These are phyloP conservation scores for Tuta absoluta DNA, from an alignment of 2,888 invertebrate genomes.

Conservation along the genomic window DNA sequence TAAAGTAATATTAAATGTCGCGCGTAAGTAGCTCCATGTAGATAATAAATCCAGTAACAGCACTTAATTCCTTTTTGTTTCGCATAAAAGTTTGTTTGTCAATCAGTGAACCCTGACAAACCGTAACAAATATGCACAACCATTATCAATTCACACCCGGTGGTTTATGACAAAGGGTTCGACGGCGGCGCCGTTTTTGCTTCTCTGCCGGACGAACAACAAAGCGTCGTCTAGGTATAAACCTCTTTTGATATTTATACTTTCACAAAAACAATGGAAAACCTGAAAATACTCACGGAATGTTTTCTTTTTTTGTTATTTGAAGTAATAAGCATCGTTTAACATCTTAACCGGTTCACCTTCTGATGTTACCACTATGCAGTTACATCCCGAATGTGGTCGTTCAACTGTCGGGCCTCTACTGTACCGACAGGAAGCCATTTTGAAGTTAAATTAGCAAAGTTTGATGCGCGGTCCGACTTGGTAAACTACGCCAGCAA, in stretches of 20 bases:
- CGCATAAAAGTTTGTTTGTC: slow-evolving; percentile 22
- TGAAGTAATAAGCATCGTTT: not conserved
- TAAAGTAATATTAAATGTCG: slow-evolving; percentile 3
- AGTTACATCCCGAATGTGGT: slow-evolving; percentile 52
- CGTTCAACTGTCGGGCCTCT: slow-evolving; percentile 58
- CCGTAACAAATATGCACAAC: slow-evolving; percentile 56
- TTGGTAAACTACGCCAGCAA: slow-evolving; percentile 72
- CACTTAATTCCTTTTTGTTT: not conserved
- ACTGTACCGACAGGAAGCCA: slow-evolving; percentile 65
- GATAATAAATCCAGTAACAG: too few species aligned
- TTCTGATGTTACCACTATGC: slow-evolving; percentile 56
- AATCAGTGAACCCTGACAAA: slow-evolving; percentile 38
- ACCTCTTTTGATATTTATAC: slow-evolving; percentile 21
- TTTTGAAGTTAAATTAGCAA: slow-evolving; percentile 80
- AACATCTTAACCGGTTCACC: slow-evolving; percentile 31
- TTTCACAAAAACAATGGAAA: slow-evolving; percentile 11
- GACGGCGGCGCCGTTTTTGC: slow-evolving; percentile 57
- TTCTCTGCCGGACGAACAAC: slow-evolving; percentile 48
- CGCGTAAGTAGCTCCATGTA: not conserved
- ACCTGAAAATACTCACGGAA: not conserved
- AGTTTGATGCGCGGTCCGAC: slow-evolving; percentile 77
- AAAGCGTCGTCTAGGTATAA: slow-evolving; percentile 55
- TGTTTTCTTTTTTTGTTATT: not conserved
- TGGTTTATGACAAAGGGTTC: slow-evolving; percentile 67
- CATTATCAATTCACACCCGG: slow-evolving; percentile 73